Percentiles rank a stretch among this genome's conserved stretches.
Conservation (phyloP, 2,113 vertebrate genomes). For the Stomatorhinus ivindoensis region DNA sequence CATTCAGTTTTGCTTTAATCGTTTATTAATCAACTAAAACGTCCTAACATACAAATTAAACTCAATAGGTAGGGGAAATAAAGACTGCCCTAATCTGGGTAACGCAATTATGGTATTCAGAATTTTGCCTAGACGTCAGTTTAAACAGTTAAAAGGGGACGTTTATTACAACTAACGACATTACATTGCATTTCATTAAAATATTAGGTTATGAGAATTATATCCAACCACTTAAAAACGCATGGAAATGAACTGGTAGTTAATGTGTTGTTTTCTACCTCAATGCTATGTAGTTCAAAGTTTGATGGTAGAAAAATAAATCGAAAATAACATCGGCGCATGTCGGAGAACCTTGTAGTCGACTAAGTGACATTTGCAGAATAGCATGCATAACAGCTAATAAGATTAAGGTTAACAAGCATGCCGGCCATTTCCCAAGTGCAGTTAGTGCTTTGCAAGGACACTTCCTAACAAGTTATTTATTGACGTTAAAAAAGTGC, state of each 20-base stretch:
- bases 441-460: not conserved
- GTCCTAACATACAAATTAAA: not conserved
- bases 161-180: not conserved
- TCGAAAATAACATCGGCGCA: not conserved
- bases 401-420: not conserved
- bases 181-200: not conserved
- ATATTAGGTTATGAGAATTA: not conserved
- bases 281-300: not conserved
- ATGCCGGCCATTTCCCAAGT: not conserved
- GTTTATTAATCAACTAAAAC: not conserved
- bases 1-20: not conserved
- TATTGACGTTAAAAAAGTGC: not conserved
- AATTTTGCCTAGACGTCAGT: not conserved
- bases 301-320: not conserved
- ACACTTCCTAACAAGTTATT: not conserved
- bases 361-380: not conserved
- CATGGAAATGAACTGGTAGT: not conserved
- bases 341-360: not conserved
- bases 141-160: not conserved
- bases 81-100: not conserved
- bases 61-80: not conserved
- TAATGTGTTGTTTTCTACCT: not conserved
- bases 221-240: not conserved
- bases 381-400: not conserved
- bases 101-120: not conserved